Percentiles rank a stretch among this genome's conserved stretches.
phyloP scores from a whole-genome alignment of 2,888 invertebrate genomes.

The Megalurothrips usitatus region DNA sequence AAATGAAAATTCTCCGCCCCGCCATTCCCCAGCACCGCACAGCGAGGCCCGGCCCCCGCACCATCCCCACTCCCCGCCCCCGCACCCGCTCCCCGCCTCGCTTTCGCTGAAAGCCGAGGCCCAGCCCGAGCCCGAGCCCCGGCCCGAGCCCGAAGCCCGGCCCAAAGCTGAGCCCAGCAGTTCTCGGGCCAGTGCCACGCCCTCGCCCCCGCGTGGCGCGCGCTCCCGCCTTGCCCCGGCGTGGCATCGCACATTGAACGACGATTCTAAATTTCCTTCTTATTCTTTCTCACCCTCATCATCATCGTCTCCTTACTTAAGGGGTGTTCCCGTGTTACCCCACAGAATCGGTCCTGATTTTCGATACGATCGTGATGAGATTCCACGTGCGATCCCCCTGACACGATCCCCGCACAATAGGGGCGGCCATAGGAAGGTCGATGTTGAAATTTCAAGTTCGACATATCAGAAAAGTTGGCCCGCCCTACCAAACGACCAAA shows the following conservation, averaged over 20 bases:
- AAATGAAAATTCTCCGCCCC: neutral
- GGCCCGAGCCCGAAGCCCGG: too few relatives aligned
- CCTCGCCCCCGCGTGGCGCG: neutral
- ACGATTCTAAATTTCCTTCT: neutral
- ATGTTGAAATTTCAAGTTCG: too few relatives aligned
- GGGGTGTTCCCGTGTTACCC: neutral
- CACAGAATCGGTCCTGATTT: neutral
- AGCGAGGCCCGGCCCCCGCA: neutral
- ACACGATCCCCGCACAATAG: too few relatives aligned
- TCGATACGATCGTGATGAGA: neutral
- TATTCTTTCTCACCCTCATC: neutral
- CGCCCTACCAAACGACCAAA: too few relatives aligned
- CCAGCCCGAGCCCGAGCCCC: too few relatives aligned
- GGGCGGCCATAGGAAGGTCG: too few relatives aligned
- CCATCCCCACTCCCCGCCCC: too few relatives aligned
- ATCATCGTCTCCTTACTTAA: neutral
- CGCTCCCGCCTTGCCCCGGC: neutral
- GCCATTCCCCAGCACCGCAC: neutral
- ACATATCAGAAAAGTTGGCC: too few relatives aligned
- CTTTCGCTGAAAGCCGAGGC: too few relatives aligned
- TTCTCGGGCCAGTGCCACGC: neutral
- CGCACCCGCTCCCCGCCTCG: too few relatives aligned
- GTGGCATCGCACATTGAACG: neutral
- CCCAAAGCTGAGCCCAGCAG: neutral
- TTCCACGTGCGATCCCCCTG: neutral